Conservation (phyloP, 2,797 vertebrate genomes). For the Micrastur ruficollis region DNA sequence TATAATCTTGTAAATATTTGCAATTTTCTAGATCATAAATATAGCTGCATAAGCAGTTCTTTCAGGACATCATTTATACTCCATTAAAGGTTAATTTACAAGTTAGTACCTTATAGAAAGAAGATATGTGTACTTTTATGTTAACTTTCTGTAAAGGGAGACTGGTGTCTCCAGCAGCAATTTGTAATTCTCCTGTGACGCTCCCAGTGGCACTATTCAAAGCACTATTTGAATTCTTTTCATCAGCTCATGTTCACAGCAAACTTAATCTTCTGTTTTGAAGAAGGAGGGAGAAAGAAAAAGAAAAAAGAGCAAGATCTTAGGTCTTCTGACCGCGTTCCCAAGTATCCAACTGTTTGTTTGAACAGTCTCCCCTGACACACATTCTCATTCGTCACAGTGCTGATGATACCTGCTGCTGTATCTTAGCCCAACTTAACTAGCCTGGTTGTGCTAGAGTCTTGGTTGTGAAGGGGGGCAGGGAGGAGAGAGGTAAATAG, state of each 20-base stretch:
- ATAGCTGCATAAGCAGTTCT: conserved; percentile 82
- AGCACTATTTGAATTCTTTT: conserved; percentile 78
- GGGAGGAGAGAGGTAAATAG: conserved; percentile 26
- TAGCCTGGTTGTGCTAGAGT: neutral
- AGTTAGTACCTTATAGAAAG: conserved; percentile 85
- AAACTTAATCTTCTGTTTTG: conserved; percentile 80
- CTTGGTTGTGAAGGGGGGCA: neutral
- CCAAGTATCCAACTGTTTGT: conserved; percentile 74
- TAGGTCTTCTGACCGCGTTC: conserved; percentile 66
- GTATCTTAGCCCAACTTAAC: conserved; percentile 4
- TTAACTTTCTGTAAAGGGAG: conserved; percentile 77
- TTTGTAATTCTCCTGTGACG: conserved; percentile 78
- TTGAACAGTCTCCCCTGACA: conserved; percentile 73
- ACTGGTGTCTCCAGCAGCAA: conserved; percentile 79
- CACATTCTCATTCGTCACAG: conserved; percentile 72
- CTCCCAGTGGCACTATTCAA: conserved; percentile 77
- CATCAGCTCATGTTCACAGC: conserved; percentile 79
- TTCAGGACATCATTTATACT: conserved; percentile 82
- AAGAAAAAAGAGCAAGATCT: conserved; percentile 59
- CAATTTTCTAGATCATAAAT: conserved; percentile 85
- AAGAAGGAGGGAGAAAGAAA: conserved; percentile 26
- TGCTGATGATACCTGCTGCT: conserved; percentile 66
- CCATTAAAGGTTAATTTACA: conserved; percentile 86
- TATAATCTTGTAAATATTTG: conserved; percentile 88
- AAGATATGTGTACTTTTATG: conserved; percentile 81